phyloP scores from a whole-genome alignment of 2,888 invertebrate species.

The Arctia plantaginis region DNA sequence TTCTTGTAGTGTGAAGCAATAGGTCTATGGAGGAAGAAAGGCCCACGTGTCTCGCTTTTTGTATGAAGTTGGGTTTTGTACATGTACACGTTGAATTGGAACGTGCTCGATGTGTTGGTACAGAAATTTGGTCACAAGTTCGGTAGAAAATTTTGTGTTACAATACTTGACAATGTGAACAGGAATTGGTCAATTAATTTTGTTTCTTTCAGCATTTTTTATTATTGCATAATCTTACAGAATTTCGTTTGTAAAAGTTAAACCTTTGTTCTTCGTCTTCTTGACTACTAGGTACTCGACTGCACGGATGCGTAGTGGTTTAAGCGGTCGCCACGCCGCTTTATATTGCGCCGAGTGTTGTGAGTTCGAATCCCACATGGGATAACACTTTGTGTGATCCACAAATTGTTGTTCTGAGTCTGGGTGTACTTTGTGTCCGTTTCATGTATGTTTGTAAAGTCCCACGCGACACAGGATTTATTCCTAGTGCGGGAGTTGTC shows the following conservation, averaged over 20 bases:
- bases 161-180: not conserved
- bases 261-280: not conserved
- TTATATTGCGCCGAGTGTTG: too few relatives aligned
- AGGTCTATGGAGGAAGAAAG: not conserved
- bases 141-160: not conserved
- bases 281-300: too few relatives aligned
- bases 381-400: too few relatives aligned
- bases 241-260: not conserved
- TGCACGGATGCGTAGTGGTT: too few relatives aligned
- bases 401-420: too few relatives aligned
- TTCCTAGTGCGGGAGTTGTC: too few relatives aligned
- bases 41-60: slow-evolving; percentile 4
- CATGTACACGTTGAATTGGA: not conserved
- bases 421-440: too few relatives aligned
- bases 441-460: too few relatives aligned
- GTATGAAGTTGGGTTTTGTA: not conserved
- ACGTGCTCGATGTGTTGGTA: not conserved
- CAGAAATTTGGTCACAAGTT: not conserved
- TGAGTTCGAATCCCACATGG: too few relatives aligned
- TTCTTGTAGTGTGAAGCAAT: not conserved
- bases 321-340: too few relatives aligned
- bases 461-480: too few relatives aligned
- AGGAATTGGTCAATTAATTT: not conserved
- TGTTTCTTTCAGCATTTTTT: not conserved
- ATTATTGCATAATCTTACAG: not conserved